Percentiles rank a stretch among this genome's conserved stretches.
Conservation (phyloP, 37 sponge, comb jelly and placozoan species). For the Oopsacas minuta region DNA sequence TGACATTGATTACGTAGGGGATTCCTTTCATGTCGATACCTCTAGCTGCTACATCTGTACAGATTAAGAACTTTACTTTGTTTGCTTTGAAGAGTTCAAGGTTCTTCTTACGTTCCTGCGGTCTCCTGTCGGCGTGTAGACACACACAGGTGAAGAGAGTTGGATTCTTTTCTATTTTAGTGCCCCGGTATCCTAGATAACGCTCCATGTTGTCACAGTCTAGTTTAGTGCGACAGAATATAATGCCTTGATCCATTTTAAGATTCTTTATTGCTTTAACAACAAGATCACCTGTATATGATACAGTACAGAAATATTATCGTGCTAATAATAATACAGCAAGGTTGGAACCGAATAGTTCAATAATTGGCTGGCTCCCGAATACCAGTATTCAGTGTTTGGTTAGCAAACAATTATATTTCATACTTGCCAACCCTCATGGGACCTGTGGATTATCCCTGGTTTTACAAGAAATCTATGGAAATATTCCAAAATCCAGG, state of each 20-base stretch:
- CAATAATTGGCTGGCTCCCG: no score
- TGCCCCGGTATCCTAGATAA: conserved; percentile 40
- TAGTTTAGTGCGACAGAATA: conserved; percentile 93
- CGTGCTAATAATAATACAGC: no score
- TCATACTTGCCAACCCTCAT: no score
- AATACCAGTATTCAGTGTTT: no score
- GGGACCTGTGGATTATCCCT: no score
- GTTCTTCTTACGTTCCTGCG: conserved; percentile 69
- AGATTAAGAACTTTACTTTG: conserved; percentile 74
- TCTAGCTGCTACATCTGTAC: conserved; percentile 93
- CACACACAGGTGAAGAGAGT: conserved; percentile 70
- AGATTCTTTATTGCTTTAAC: conserved; percentile 62
- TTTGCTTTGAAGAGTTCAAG: conserved; percentile 77
- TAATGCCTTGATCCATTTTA: conserved; percentile 87
- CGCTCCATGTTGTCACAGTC: conserved; percentile 94
- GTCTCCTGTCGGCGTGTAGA: conserved; percentile 80
- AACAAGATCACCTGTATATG: conserved; percentile 41
- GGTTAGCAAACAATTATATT: no score
- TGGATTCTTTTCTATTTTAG: not conserved
- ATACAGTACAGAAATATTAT: no score
- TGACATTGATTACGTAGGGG: conserved; percentile 91
- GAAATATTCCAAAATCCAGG: no score
- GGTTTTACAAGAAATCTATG: no score
- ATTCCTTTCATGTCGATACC: conserved; percentile 89
- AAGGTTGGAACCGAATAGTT: no score